Conservation (phyloP, 2,888 invertebrate species). For the Tetanocera ferruginea region DNA sequence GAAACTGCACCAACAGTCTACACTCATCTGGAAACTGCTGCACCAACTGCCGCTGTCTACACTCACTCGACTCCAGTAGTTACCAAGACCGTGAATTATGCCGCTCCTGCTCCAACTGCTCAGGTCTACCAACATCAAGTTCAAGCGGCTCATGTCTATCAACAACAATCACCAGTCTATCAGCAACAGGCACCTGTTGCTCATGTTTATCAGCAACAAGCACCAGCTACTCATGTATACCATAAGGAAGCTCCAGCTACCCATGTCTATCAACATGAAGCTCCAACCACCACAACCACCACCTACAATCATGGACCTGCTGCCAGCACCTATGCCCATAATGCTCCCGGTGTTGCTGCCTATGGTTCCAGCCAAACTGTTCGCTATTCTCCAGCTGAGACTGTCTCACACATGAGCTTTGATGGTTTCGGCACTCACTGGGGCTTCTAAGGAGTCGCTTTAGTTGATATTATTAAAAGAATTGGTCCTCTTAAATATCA, state of each 20-base stretch:
- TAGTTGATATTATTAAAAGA: no score
- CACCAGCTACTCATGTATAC: slow-evolving; percentile 34
- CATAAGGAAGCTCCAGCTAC: slow-evolving; percentile 34
- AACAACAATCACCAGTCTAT: slow-evolving; percentile 34
- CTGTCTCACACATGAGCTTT: slow-evolving; percentile 77
- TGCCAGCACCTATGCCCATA: slow-evolving; percentile 63
- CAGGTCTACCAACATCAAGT: slow-evolving; percentile 23
- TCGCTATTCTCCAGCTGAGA: slow-evolving; percentile 72
- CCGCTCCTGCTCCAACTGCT: slow-evolving; percentile 38
- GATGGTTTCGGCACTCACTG: slow-evolving; percentile 76
- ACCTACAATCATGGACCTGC: slow-evolving; percentile 55
- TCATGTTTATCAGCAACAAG: background rate
- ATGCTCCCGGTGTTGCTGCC: slow-evolving; percentile 63
- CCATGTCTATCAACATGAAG: slow-evolving; percentile 37
- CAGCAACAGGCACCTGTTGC: slow-evolving; percentile 1
- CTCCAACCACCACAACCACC: slow-evolving; percentile 45
- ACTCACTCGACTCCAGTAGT: slow-evolving; percentile 58
- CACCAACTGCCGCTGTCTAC: slow-evolving; percentile 52
- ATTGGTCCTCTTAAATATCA: no score
- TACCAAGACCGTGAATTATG: slow-evolving; percentile 50
- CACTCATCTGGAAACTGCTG: slow-evolving; percentile 44
- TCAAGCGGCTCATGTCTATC: slow-evolving; percentile 35
- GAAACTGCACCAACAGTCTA: slow-evolving; percentile 49
- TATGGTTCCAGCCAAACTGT: slow-evolving; percentile 68
- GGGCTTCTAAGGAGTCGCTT: slow-evolving; percentile 72